Percentiles rank a stretch among this genome's conserved stretches.
Conservation (phyloP, 1,140 invertebrate genomes). For the Whitmania pigra region DNA sequence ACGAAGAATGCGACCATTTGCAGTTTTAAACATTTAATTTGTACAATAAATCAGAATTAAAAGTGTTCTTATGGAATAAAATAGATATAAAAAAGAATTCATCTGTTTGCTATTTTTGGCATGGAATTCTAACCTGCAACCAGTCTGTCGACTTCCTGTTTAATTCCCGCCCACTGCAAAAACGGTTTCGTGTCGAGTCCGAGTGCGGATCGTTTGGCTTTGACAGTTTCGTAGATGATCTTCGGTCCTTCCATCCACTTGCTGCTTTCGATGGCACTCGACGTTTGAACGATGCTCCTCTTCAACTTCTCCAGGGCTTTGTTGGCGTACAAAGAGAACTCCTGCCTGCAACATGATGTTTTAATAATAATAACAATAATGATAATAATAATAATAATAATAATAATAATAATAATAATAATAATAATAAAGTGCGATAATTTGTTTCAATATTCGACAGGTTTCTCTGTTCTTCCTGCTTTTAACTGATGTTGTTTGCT, state of each 20-base stretch:
- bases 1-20: neutral
- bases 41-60: no score
- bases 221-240: slow-evolving; percentile 22
- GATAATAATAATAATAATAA: no score
- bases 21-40: neutral
- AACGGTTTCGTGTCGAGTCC: slow-evolving; percentile 20
- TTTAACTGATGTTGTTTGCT: no score
- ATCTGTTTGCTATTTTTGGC: no score
- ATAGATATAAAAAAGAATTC: no score
- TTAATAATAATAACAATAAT: no score
- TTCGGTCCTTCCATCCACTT: slow-evolving; percentile 24
- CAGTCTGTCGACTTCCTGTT: slow-evolving; percentile 25
- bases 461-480: no score
- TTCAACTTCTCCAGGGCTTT: slow-evolving; percentile 21
- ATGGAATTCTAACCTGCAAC: slow-evolving; percentile 12
- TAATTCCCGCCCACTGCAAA: slow-evolving; percentile 24
- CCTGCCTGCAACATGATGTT: slow-evolving; percentile 17
- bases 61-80: no score
- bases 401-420: no score
- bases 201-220: slow-evolving; percentile 16
- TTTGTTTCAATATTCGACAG: no score
- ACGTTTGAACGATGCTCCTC: slow-evolving; percentile 24
- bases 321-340: slow-evolving; percentile 21
- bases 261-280: slow-evolving; percentile 22
- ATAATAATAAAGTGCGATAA: no score